These are phyloP conservation scores for Eurystomus glaucurus DNA, from an alignment of 2,797 vertebrate species.

Conservation along the genomic window DNA sequence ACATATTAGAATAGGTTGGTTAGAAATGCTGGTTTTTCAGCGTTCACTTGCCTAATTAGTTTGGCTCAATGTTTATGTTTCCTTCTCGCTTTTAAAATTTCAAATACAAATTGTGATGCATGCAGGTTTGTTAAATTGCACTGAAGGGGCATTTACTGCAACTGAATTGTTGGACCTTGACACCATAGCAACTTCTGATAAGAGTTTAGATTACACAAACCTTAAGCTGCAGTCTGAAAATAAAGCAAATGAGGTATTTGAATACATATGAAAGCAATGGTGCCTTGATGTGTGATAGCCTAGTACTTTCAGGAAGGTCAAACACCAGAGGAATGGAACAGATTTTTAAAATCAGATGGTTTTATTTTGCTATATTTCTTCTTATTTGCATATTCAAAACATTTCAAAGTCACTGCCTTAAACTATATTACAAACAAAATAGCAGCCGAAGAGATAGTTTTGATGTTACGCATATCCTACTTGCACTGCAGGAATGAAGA, in stretches of 20 bases:
- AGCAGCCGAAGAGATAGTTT: slow-evolving; percentile 46
- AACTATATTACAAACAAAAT: slow-evolving; percentile 47
- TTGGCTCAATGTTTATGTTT: neutral
- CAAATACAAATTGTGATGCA: neutral
- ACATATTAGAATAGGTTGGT: slow-evolving; percentile 21
- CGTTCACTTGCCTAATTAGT: neutral
- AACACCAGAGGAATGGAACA: slow-evolving; percentile 17
- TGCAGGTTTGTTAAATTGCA: neutral
- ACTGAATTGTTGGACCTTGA: slow-evolving; percentile 5
- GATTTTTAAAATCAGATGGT: slow-evolving; percentile 45
- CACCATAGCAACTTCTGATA: slow-evolving; percentile 32
- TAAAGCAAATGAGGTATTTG: slow-evolving; percentile 35
- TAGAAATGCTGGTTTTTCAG: neutral
- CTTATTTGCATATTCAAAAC: slow-evolving; percentile 61
- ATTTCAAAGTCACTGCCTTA: slow-evolving; percentile 40
- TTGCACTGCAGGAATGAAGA: slow-evolving; percentile 66
- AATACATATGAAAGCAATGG: slow-evolving; percentile 34
- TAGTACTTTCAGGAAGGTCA: slow-evolving; percentile 46
- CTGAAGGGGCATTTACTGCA: neutral
- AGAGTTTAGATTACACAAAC: slow-evolving; percentile 37
- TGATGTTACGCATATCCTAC: slow-evolving; percentile 61
- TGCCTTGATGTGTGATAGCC: slow-evolving; percentile 24
- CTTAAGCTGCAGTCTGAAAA: neutral
- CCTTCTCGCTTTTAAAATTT: neutral
- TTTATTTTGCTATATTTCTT: slow-evolving; percentile 62